phyloP scores from a whole-genome alignment of 2,888 invertebrate species.

The Heteropelma amictum region DNA sequence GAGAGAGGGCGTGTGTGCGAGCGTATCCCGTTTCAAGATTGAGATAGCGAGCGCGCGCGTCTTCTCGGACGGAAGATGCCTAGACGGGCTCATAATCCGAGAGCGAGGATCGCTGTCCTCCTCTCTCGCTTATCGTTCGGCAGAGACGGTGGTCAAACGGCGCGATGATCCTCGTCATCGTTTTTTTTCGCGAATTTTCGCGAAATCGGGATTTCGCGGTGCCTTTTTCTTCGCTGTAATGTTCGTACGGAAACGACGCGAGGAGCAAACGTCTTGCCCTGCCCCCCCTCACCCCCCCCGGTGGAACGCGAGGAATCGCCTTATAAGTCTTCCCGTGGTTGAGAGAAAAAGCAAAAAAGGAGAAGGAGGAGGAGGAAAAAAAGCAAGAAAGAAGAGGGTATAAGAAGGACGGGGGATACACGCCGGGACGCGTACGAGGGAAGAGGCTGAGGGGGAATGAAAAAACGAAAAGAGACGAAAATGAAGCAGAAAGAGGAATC shows the following conservation, averaged over 20 bases:
- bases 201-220: too few relatives aligned
- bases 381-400: constrained; percentile 45
- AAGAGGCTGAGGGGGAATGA: constrained; percentile 8
- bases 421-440: constrained; percentile 14
- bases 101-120: constrained; percentile 26
- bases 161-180: constrained; percentile 67
- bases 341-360: constrained; percentile 57
- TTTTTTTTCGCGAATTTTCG: too few relatives aligned
- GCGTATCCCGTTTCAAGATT: constrained; percentile 76
- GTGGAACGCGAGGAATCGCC: constrained; percentile 75
- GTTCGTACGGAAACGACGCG: too few relatives aligned
- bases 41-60: constrained; percentile 70
- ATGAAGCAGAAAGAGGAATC: constrained; percentile 62
- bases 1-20: constrained; percentile 68
- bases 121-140: constrained; percentile 7
- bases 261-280: too few relatives aligned
- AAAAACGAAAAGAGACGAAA: constrained; percentile 51
- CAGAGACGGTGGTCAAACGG: neutral
- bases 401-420: constrained; percentile 22
- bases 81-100: constrained; percentile 43
- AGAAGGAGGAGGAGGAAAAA: constrained; percentile 47
- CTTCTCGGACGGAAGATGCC: constrained; percentile 60
- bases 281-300: neutral
- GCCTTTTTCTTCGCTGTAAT: too few relatives aligned
- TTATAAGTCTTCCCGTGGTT: constrained; percentile 72